These are phyloP conservation scores for Pluvianellus socialis DNA, from an alignment of 2,113 vertebrate species.

Conservation along the genomic window DNA sequence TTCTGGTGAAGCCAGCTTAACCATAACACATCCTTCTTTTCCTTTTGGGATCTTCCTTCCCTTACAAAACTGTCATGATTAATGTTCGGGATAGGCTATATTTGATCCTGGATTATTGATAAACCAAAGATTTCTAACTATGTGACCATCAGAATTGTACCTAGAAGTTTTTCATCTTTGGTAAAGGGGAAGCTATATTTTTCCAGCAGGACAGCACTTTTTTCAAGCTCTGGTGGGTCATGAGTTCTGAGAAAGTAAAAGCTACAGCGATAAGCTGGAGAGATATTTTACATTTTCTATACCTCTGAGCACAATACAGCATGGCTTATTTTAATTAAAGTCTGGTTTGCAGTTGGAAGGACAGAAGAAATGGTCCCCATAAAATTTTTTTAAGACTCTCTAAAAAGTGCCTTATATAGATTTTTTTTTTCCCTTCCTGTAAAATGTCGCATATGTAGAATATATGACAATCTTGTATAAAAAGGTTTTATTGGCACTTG, in stretches of 20 bases:
- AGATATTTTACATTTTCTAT: not conserved
- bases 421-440: constrained; percentile 2
- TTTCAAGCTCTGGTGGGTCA: not conserved
- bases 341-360: not conserved
- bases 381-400: constrained; percentile 30
- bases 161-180: not conserved
- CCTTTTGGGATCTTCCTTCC: not conserved
- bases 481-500: constrained; percentile 31
- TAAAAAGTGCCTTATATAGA: constrained; percentile 3
- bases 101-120: not conserved
- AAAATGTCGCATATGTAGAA: constrained; percentile 34
- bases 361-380: constrained; percentile 11
- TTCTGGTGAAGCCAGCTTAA: not conserved
- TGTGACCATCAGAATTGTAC: not conserved
- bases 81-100: not conserved
- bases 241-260: not conserved
- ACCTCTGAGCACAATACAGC: not conserved
- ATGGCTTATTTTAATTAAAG: constrained; percentile 46
- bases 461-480: not conserved
- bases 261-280: not conserved
- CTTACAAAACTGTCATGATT: not conserved
- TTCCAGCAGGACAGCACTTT: not conserved
- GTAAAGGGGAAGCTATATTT: not conserved
- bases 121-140: not conserved
- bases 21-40: not conserved